Evolutionary conservation across 1,140 invertebrate species (phyloP).

Genomic region (Trichonephila clavipes): DNA sequence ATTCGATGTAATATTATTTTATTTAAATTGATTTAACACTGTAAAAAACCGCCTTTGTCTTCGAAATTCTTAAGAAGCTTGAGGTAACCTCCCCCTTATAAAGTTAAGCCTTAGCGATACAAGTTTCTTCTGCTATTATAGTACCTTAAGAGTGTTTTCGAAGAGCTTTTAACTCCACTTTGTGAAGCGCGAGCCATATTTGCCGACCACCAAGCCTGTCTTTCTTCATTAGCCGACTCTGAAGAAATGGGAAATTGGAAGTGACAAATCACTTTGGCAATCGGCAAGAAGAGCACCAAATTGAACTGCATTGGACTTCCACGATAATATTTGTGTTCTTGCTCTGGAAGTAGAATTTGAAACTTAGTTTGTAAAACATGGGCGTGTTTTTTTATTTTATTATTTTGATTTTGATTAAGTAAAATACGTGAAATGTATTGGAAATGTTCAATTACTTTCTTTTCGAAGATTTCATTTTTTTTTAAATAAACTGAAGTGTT

Average conservation of each 20-base stretch:
- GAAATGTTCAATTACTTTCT: too few relatives aligned
- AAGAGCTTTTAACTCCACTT: conserved; percentile 3
- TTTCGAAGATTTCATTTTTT: too few relatives aligned
- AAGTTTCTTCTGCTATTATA: background rate
- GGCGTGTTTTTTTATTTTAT: too few relatives aligned
- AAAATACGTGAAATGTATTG: too few relatives aligned
- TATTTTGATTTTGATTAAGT: too few relatives aligned
- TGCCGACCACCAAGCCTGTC: background rate
- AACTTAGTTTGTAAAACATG: too few relatives aligned
- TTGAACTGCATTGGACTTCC: background rate
- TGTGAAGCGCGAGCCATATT: background rate
- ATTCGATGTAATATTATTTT: too few relatives aligned
- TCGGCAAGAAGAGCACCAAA: background rate
- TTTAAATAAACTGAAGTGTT: background rate
- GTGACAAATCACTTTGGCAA: conserved; percentile 34
- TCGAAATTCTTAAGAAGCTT: background rate
- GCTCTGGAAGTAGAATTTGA: too few relatives aligned
- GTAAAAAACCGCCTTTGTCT: background rate
- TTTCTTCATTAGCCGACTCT: background rate
- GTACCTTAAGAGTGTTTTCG: background rate
- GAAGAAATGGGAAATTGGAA: conserved; percentile 17
- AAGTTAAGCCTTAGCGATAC: background rate
- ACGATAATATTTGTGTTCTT: background rate
- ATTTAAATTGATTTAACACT: background rate
- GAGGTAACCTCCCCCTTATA: background rate